Evolutionary conservation across 2,797 vertebrate species (phyloP).

Genomic region (Manis pentadactyla): DNA sequence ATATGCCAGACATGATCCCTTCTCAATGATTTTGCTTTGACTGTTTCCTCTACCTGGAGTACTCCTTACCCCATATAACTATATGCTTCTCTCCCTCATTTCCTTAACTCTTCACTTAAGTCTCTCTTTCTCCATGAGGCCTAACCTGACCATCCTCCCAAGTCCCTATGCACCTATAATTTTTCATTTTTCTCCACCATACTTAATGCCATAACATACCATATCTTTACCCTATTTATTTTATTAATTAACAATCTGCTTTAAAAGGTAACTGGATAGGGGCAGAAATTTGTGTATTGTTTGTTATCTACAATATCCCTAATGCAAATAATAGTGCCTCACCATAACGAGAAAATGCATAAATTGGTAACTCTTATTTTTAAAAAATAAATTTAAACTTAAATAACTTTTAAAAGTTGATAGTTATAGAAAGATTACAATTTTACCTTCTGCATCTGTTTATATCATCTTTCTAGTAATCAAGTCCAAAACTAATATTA

Average conservation of each 20-base stretch:
- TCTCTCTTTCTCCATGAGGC: not conserved
- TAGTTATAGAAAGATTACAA: constrained; percentile 36
- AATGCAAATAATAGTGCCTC: not conserved
- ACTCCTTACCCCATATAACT: not conserved
- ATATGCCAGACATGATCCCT: not conserved
- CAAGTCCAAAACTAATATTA: constrained; percentile 28
- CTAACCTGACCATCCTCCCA: not conserved
- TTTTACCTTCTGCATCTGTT: constrained; percentile 44
- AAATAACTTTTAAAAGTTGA: not conserved
- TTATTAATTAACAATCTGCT: not conserved
- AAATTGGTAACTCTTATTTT: not conserved
- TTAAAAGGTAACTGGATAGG: not conserved
- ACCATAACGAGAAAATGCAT: not conserved
- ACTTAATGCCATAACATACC: not conserved
- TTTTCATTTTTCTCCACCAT: not conserved
- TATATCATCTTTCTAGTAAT: constrained; percentile 29
- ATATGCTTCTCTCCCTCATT: not conserved
- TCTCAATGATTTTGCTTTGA: not conserved
- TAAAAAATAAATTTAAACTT: constrained; percentile 33
- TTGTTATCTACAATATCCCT: constrained; percentile 12
- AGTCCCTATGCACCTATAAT: not conserved
- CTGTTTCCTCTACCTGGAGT: not conserved
- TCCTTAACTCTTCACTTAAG: not conserved
- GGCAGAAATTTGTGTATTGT: not conserved
- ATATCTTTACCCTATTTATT: not conserved